phyloP scores from a whole-genome alignment of 2,888 invertebrate species.

The Pandemis cinnamomeana region DNA sequence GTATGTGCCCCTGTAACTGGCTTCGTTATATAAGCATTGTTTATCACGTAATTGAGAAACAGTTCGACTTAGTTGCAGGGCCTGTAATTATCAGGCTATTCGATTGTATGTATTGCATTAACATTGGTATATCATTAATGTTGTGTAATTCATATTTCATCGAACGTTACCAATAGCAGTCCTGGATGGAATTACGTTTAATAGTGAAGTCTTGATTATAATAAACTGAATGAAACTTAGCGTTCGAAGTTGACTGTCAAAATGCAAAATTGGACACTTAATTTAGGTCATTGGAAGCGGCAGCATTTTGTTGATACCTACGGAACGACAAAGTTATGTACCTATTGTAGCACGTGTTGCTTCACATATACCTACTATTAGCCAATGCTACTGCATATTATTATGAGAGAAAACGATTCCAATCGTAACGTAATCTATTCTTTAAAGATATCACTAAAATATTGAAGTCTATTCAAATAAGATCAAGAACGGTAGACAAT shows the following conservation, averaged over 20 bases:
- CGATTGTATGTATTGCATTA: conserved; percentile 41
- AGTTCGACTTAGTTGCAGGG: conserved; percentile 49
- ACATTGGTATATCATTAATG: conserved; percentile 1
- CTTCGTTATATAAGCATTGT: conserved; percentile 38
- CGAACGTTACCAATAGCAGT: background rate
- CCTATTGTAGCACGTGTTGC: background rate
- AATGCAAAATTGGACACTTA: background rate
- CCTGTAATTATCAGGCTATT: conserved; percentile 45
- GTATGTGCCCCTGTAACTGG: background rate
- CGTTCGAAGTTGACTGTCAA: background rate
- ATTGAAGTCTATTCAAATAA: background rate
- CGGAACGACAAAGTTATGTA: no score
- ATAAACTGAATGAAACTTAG: background rate
- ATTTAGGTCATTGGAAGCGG: background rate
- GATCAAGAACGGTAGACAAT: no score
- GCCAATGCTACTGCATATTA: background rate
- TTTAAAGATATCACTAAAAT: background rate
- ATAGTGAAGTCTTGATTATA: no score
- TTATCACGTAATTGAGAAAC: conserved; percentile 65
- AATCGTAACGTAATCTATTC: background rate
- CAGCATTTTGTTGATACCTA: no score
- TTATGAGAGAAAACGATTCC: background rate
- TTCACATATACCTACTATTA: background rate
- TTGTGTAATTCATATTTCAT: conserved; percentile 25
- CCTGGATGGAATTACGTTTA: no score